Percentiles rank a stretch among this genome's conserved stretches.
phyloP scores from a whole-genome alignment of 2,797 vertebrate genomes.

The Orestias chungarensis region DNA sequence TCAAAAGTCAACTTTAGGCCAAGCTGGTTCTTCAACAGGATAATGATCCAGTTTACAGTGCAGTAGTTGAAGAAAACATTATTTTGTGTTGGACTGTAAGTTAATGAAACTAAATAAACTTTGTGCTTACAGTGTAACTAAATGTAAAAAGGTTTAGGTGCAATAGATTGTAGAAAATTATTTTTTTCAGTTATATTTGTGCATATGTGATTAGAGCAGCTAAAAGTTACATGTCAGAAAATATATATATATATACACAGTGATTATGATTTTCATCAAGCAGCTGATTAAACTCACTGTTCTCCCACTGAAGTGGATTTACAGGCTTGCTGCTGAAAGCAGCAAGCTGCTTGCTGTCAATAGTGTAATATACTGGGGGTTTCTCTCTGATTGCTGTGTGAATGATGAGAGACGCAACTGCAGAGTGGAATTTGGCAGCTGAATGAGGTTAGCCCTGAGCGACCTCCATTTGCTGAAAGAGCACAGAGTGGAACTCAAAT shows the following conservation, averaged over 20 bases:
- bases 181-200: constrained; percentile 26
- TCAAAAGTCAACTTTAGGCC: too few relatives aligned
- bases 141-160: neutral
- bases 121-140: too few relatives aligned
- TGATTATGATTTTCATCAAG: constrained; percentile 42
- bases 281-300: constrained; percentile 45
- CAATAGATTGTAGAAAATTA: constrained; percentile 42
- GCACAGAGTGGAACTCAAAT: constrained; percentile 5
- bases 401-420: constrained; percentile 63
- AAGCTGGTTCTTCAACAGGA: too few relatives aligned
- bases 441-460: constrained; percentile 18
- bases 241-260: constrained; percentile 26
- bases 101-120: neutral
- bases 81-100: neutral
- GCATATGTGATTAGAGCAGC: constrained; percentile 41
- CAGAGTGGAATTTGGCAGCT: constrained; percentile 60
- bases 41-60: too few relatives aligned
- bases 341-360: constrained; percentile 35
- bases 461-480: constrained; percentile 35
- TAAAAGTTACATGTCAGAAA: constrained; percentile 57
- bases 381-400: constrained; percentile 43
- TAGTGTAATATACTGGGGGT: constrained; percentile 37
- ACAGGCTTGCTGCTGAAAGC: constrained; percentile 54
- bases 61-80: neutral
- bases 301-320: constrained; percentile 42